phyloP scores from a whole-genome alignment of 2,888 invertebrate species.

The Urechis unicinctus region DNA sequence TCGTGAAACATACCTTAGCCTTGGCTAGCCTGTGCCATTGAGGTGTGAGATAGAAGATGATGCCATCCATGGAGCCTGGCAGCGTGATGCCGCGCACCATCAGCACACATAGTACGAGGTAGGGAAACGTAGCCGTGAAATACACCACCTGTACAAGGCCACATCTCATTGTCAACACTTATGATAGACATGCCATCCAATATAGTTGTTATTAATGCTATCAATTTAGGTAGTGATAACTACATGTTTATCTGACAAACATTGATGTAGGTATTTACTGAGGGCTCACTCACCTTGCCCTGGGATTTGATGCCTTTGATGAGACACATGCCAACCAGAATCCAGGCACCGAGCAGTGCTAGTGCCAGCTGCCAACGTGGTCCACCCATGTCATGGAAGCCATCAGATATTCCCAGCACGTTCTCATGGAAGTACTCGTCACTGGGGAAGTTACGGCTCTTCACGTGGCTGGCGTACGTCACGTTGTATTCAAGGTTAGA shows the following conservation, averaged over 20 bases:
- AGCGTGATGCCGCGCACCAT: slow-evolving; percentile 35
- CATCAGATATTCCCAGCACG: slow-evolving; percentile 47
- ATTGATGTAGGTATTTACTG: background rate
- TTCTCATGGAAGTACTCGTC: slow-evolving; percentile 55
- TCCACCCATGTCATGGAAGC: slow-evolving; percentile 44
- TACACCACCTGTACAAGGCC: slow-evolving; percentile 45
- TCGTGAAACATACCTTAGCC: slow-evolving; percentile 37
- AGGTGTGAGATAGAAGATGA: slow-evolving; percentile 37
- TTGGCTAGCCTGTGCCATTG: slow-evolving; percentile 31
- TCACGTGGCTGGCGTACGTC: background rate
- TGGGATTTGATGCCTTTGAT: slow-evolving; percentile 36
- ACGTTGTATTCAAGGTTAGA: background rate
- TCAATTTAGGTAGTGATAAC: too few relatives aligned
- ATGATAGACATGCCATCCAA: too few relatives aligned
- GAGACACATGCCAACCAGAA: slow-evolving; percentile 12
- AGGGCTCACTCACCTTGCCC: slow-evolving; percentile 35
- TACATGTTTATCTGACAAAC: too few relatives aligned
- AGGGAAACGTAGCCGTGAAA: slow-evolving; percentile 44
- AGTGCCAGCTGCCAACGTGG: slow-evolving; percentile 62
- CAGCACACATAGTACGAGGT: slow-evolving; percentile 33
- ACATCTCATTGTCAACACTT: too few relatives aligned
- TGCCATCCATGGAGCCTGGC: slow-evolving; percentile 34
- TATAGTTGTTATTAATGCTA: too few relatives aligned
- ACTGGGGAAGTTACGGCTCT: slow-evolving; percentile 40
- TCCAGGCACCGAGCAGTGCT: slow-evolving; percentile 72